Base-by-base conservation (phyloP, 2,888 invertebrate genomes). In the Oligia fasciuncula region DNA sequence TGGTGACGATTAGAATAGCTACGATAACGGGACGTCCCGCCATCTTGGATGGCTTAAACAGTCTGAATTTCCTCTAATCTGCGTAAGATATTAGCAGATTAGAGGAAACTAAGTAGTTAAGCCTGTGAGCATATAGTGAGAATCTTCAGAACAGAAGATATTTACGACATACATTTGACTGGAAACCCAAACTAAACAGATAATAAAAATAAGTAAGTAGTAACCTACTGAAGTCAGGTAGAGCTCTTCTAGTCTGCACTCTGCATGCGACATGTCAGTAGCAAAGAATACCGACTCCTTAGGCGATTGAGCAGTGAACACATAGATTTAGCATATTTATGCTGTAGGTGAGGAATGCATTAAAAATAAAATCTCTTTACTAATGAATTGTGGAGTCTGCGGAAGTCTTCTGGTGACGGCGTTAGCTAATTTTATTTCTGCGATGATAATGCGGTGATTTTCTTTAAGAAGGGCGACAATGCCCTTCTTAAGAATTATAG, bases 21-120 rank as follows among this genome's bases (percentile, higher is more conserved):
- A 35, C n/a, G 76, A 76, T 76, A 76, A 9, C 43, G 35, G 66
- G 83, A 51, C 29, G 43, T 60, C 43, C 76, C 76, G 11, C 57
- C 13, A 54, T 83, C 46, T 82, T 66, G 46, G 3, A 43, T 23
- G 17, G 19, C 35, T 40, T 63, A 19, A 35, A 29, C 19, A 8
- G n/a, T 29, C 17, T 29, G 46, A 54, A 65, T 17, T 71, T 71
- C 14, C 23, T 54, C 3, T 14, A 46, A 77, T 46, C 23, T 43
- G 62, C 19, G 19, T 51, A 40, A 68, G 8, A 0, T 49, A 19
- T 29, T 5, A 40, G 0, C 40, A 40, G 40, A 40, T 40, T 40
- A 40, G 0, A 40, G 40, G 5, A 40, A 40, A 5, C 19, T 29
- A 49, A 29, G n/a, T 46, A 40, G 2, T 19, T 29, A 13, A 43